These are phyloP conservation scores for Arrhopalites spinosus DNA, from an alignment of 2,888 invertebrate genomes.

Conservation along the genomic window DNA sequence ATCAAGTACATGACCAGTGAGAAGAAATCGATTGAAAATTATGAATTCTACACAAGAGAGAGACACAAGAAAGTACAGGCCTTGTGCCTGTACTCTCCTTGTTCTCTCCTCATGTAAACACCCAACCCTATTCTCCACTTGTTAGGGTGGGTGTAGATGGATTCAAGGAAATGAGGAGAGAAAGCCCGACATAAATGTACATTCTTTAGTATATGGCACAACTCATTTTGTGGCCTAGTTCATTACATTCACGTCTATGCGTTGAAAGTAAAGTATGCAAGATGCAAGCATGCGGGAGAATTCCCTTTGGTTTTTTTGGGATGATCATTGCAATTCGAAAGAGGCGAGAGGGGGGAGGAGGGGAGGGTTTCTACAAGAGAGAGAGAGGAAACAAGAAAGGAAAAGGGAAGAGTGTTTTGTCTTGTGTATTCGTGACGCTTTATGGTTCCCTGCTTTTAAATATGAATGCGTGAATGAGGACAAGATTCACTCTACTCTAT, in stretches of 20 bases:
- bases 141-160: neutral
- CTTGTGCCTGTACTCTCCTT: too few relatives aligned
- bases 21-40: conserved; percentile 32
- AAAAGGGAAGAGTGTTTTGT: conserved; percentile 15
- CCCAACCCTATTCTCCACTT: too few relatives aligned
- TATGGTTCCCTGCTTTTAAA: conserved; percentile 40
- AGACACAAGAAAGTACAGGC: too few relatives aligned
- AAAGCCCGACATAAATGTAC: neutral
- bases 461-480: conserved; percentile 34
- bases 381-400: neutral
- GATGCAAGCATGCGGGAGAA: conserved; percentile 6
- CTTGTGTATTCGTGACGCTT: conserved; percentile 39
- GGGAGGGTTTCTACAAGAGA: neutral
- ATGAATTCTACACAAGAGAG: conserved; percentile 24
- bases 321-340: conserved; percentile 24
- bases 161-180: neutral
- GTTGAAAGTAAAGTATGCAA: neutral
- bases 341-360: neutral
- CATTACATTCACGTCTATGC: too few relatives aligned
- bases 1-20: conserved; percentile 25
- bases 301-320: conserved; percentile 24
- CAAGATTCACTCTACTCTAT: conserved; percentile 10
- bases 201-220: too few relatives aligned
- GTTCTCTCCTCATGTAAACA: too few relatives aligned
- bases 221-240: too few relatives aligned